Evolutionary conservation across 92 coral and sea anemone genomes (phyloP).

Genomic region (Porites rus): DNA sequence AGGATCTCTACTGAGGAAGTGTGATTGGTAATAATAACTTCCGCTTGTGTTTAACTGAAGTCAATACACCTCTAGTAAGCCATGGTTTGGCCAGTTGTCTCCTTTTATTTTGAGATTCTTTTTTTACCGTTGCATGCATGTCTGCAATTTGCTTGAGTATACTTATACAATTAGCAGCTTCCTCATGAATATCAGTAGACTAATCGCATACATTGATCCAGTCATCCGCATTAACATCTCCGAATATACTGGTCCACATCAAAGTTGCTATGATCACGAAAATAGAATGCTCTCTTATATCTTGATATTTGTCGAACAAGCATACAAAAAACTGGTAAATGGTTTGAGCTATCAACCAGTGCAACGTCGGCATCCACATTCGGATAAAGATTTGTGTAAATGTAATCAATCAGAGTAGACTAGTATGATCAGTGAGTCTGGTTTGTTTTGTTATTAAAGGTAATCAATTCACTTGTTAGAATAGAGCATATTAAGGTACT

Average conservation of each 20-base stretch:
- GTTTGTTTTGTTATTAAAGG: constrained; percentile 55
- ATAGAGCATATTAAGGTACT: constrained; percentile 42
- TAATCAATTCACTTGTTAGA: constrained; percentile 8
- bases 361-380: constrained; percentile 41
- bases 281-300: neutral
- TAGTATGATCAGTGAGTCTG: constrained; percentile 58
- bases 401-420: constrained; percentile 66
- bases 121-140: constrained; percentile 1
- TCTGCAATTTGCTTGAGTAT: constrained; percentile 19
- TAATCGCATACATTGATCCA: neutral
- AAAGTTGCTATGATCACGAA: constrained; percentile 31
- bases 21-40: constrained; percentile 31
- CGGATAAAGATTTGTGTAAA: constrained; percentile 18
- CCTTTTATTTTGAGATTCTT: constrained; percentile 8
- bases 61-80: constrained; percentile 51
- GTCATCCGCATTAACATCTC: constrained; percentile 18
- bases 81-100: constrained; percentile 42
- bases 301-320: neutral
- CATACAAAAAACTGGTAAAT: constrained; percentile 37
- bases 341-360: constrained; percentile 60
- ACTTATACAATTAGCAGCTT: constrained; percentile 24
- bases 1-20: constrained; percentile 31
- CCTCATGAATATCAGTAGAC: constrained; percentile 20
- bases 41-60: constrained; percentile 33
- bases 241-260: constrained; percentile 18